A percentile compares a stretch with the other conserved stretches of the same genome.
These are phyloP conservation scores for Belonocnema kinseyi DNA, from an alignment of 1,140 invertebrate species.

Conservation along the genomic window DNA sequence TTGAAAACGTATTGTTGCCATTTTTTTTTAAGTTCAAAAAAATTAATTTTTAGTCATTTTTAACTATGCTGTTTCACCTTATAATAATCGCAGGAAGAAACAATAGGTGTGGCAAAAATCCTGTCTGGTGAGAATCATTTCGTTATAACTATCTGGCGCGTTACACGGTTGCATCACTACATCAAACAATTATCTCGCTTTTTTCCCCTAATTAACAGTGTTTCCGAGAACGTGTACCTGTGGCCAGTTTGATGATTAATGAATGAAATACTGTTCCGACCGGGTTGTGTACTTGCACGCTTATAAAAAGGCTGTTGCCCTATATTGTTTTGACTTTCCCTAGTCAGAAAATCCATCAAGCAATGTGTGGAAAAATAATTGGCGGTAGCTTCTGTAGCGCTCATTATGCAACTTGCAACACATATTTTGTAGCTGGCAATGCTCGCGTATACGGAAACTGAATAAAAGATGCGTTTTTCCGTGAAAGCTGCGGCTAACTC, in stretches of 20 bases:
- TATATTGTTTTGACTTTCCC: constrained; percentile 5
- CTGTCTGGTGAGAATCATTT: neutral
- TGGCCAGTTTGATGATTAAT: neutral
- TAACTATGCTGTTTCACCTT: no score
- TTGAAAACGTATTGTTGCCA: no score
- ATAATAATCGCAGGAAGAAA: no score
- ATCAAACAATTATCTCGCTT: neutral
- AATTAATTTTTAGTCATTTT: no score
- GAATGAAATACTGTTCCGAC: constrained; percentile 17
- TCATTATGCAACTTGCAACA: constrained; percentile 23
- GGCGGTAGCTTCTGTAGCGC: neutral
- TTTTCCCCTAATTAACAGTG: neutral
- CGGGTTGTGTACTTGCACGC: neutral
- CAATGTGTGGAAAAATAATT: constrained; percentile 5
- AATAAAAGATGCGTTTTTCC: constrained; percentile 28
- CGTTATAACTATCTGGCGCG: neutral
- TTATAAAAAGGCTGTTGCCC: neutral
- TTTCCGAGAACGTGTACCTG: neutral
- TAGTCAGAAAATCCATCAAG: constrained; percentile 4
- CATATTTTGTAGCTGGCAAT: constrained; percentile 1
- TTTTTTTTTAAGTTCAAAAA: no score
- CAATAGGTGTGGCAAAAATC: no score
- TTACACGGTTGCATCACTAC: neutral
- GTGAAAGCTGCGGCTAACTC: constrained; percentile 10
- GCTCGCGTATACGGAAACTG: constrained; percentile 6